Percentiles rank a stretch among this genome's conserved stretches.
Conservation (phyloP, 2,113 vertebrate genomes). For the Varanus komodoensis region DNA sequence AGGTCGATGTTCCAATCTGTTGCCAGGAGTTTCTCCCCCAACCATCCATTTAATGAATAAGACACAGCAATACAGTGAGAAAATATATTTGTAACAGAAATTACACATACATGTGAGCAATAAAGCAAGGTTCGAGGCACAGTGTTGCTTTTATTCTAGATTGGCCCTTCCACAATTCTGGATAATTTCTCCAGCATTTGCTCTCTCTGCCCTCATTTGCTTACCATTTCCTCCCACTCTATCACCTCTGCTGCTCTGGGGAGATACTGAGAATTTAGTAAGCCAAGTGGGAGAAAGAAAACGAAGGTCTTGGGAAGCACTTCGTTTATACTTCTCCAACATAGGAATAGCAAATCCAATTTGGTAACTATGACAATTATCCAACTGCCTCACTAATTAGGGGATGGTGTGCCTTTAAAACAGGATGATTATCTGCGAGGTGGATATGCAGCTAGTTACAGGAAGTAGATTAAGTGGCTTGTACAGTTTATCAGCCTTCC, state of each 20-base stretch:
- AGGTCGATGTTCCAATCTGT: not conserved
- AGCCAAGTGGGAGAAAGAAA: not conserved
- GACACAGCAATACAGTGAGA: not conserved
- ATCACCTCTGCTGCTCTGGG: not conserved
- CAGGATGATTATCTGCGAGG: not conserved
- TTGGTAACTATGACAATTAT: not conserved
- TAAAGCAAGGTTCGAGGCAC: not conserved
- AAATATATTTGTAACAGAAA: slow-evolving; percentile 21
- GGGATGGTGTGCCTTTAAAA: not conserved
- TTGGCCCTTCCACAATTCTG: not conserved
- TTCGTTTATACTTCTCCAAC: not conserved
- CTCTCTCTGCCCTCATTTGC: not conserved
- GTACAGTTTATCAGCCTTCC: not conserved
- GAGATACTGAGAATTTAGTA: not conserved
- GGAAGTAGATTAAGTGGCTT: not conserved
- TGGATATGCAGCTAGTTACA: not conserved
- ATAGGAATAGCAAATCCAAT: not conserved
- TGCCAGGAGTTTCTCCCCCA: not conserved
- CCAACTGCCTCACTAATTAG: not conserved
- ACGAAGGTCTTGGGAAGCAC: not conserved
- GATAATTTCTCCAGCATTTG: not conserved
- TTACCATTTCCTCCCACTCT: not conserved
- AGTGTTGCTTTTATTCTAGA: not conserved
- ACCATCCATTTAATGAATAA: not conserved
- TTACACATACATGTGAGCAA: not conserved